A percentile compares a stretch with the other conserved stretches of the same genome.
Evolutionary conservation across 2,797 vertebrate species (phyloP).

Genomic region (Leptatherina wallacei): DNA sequence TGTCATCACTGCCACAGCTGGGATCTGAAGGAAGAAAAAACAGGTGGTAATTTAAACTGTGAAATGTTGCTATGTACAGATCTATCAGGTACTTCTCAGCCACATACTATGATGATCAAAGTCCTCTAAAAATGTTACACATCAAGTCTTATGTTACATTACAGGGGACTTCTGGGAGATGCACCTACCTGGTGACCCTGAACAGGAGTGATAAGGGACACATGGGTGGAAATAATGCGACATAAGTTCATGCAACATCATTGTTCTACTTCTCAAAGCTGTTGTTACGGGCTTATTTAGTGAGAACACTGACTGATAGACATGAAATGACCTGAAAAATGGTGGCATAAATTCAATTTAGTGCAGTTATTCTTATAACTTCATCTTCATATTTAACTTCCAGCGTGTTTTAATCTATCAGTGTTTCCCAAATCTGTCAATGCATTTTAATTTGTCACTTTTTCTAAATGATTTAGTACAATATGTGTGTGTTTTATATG

Average conservation of each 20-base stretch:
- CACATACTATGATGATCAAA: not conserved
- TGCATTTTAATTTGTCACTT: not conserved
- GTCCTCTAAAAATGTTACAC: not conserved
- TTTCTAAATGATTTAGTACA: not conserved
- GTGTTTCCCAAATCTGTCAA: not conserved
- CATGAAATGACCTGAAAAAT: too few relatives aligned
- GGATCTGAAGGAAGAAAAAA: conserved; percentile 79
- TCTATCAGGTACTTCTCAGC: not conserved
- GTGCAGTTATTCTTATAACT: not conserved
- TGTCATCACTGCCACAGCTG: conserved; percentile 84
- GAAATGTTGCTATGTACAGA: not conserved
- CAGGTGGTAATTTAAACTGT: not conserved
- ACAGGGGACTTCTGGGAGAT: too few relatives aligned
- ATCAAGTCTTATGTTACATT: not conserved
- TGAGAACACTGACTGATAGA: too few relatives aligned
- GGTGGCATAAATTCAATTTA: not conserved
- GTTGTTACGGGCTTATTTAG: not conserved
- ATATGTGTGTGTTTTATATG: not conserved
- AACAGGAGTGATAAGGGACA: not conserved
- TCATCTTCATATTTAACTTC: not conserved
- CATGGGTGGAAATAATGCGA: not conserved
- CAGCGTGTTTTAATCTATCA: not conserved
- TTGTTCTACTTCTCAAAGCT: not conserved
- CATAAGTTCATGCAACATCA: not conserved
- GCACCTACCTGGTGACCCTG: not conserved